A percentile compares a stretch with the other conserved stretches of the same genome.
Conservation (phyloP, 2,888 invertebrate genomes). For the Stenolophus ochropezus region DNA sequence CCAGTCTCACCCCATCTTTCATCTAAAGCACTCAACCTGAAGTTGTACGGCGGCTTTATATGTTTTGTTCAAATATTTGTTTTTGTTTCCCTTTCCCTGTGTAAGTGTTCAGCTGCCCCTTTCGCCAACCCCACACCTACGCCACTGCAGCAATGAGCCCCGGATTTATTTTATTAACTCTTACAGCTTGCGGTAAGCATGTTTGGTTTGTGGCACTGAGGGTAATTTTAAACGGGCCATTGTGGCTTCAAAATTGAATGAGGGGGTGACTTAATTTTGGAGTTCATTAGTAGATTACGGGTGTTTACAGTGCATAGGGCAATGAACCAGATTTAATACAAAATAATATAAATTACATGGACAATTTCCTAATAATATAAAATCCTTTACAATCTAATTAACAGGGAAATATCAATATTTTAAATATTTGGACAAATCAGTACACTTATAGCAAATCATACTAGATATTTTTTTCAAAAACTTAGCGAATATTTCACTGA, state of each 20-base stretch:
- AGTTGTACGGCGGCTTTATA: conserved; percentile 19
- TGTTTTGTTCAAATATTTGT: conserved; percentile 55
- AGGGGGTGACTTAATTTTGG: background rate
- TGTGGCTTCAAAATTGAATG: background rate
- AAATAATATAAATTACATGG: too few relatives aligned
- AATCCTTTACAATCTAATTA: too few relatives aligned
- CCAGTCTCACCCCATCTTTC: conserved; percentile 4
- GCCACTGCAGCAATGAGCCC: conserved; percentile 19
- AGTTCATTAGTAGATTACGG: background rate
- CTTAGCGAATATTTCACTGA: too few relatives aligned
- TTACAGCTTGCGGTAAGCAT: conserved; percentile 7
- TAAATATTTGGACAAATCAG: too few relatives aligned
- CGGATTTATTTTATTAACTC: conserved; percentile 55
- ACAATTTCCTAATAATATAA: too few relatives aligned
- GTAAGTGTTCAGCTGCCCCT: background rate
- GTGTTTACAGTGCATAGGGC: too few relatives aligned
- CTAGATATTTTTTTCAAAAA: too few relatives aligned
- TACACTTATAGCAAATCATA: too few relatives aligned
- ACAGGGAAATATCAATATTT: too few relatives aligned
- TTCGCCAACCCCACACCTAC: background rate
- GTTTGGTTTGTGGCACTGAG: background rate
- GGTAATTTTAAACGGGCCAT: background rate
- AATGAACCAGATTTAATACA: too few relatives aligned
- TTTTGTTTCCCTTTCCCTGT: too few relatives aligned
- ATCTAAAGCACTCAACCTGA: conserved; percentile 8